These are phyloP conservation scores for Orientallactaga sibirica DNA, from an alignment of 2,797 vertebrate species.

Conservation along the genomic window DNA sequence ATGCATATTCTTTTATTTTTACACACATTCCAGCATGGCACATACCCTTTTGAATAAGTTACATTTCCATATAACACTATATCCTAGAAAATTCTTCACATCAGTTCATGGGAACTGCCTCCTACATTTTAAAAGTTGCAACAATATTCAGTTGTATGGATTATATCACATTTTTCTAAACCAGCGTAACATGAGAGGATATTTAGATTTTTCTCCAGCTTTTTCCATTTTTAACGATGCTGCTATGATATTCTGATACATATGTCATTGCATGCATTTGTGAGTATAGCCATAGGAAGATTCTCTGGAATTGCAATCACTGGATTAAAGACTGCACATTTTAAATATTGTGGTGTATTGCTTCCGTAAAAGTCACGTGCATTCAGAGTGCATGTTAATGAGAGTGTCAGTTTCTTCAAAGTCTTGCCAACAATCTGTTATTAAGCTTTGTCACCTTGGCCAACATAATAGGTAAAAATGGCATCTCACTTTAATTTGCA, in stretches of 20 bases:
- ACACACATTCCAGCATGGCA: conserved; percentile 22
- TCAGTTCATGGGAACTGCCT: neutral
- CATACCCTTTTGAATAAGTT: conserved; percentile 7
- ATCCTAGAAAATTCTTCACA: neutral
- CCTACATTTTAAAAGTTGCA: conserved; percentile 11
- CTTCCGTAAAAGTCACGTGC: conserved; percentile 55
- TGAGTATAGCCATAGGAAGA: conserved; percentile 12
- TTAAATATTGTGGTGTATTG: conserved; percentile 60
- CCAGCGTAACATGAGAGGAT: neutral
- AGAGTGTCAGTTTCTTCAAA: conserved; percentile 16
- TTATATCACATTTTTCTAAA: conserved; percentile 12
- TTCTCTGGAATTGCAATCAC: conserved; percentile 56
- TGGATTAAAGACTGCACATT: conserved; percentile 53
- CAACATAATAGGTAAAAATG: conserved; percentile 62
- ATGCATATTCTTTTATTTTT: conserved; percentile 66
- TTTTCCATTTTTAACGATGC: conserved; percentile 60
- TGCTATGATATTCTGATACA: conserved; percentile 21
- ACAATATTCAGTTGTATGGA: neutral
- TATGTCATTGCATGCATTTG: conserved; percentile 29
- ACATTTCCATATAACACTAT: neutral
- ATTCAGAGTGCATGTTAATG: neutral
- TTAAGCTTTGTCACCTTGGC: conserved; percentile 64
- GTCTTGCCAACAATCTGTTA: conserved; percentile 38
- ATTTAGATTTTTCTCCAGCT: conserved; percentile 49
- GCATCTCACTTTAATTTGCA: conserved; percentile 55